Conservation (phyloP, 2,113 vertebrate species). For the Tetraodon nigroviridis region DNA sequence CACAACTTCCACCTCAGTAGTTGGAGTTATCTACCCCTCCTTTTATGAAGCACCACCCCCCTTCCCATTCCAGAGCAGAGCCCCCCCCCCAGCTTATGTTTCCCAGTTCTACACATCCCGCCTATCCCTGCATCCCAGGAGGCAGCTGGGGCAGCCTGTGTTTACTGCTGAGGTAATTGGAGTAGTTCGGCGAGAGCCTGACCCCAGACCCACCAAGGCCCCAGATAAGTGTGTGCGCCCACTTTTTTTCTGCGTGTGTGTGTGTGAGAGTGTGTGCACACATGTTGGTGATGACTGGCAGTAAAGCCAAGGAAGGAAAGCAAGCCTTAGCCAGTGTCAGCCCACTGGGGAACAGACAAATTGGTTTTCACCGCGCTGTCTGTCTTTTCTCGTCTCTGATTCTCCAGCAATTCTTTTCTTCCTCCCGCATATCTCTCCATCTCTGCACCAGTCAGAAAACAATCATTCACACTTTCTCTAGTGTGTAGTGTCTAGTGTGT, state of each 20-base stretch:
- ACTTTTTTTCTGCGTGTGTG: background rate
- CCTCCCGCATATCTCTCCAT: slow-evolving; percentile 33
- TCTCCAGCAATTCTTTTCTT: slow-evolving; percentile 41
- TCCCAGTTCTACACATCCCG: slow-evolving; percentile 38
- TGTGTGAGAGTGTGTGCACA: slow-evolving; percentile 9
- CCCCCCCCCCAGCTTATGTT: background rate
- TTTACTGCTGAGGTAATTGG: slow-evolving; percentile 72
- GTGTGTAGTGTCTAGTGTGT: too few relatives aligned
- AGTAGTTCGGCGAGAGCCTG: slow-evolving; percentile 61
- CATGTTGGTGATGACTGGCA: slow-evolving; percentile 61
- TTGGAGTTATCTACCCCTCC: slow-evolving; percentile 59
- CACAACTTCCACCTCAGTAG: slow-evolving; percentile 47
- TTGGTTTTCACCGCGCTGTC: slow-evolving; percentile 61
- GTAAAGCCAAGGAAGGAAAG: slow-evolving; percentile 57
- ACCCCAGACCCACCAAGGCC: slow-evolving; percentile 49
- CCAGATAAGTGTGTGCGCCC: slow-evolving; percentile 9
- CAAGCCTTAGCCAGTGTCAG: slow-evolving; percentile 60
- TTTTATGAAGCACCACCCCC: slow-evolving; percentile 18
- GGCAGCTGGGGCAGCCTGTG: slow-evolving; percentile 52
- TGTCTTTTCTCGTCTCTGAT: slow-evolving; percentile 54
- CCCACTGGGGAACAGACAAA: slow-evolving; percentile 64
- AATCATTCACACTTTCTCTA: slow-evolving; percentile 50
- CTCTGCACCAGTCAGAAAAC: slow-evolving; percentile 35
- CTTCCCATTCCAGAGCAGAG: background rate
- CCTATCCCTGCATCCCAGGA: slow-evolving; percentile 52